Percentiles rank a stretch among this genome's conserved stretches.
These are phyloP conservation scores for Archaeoteleia sp. DNA, from an alignment of 2,888 invertebrate species.

Conservation along the genomic window DNA sequence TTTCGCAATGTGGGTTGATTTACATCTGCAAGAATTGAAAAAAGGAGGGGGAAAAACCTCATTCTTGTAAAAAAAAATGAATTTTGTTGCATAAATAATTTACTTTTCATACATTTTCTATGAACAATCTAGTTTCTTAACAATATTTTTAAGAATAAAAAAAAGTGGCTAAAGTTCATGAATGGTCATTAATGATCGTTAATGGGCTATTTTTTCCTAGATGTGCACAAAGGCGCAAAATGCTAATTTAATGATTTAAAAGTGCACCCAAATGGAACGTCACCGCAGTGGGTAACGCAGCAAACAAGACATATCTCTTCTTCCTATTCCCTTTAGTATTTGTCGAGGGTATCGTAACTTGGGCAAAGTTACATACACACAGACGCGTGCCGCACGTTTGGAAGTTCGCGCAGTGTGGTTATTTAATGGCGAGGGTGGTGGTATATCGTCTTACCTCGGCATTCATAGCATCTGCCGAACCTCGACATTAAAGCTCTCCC, in stretches of 20 bases:
- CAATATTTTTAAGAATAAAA: too few species aligned
- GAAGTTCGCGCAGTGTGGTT: slow-evolving; percentile 17
- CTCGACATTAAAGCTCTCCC: slow-evolving; percentile 13
- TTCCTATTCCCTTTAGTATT: slow-evolving; percentile 6
- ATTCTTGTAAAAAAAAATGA: too few species aligned
- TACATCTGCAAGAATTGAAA: too few species aligned
- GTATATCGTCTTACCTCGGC: slow-evolving; percentile 27
- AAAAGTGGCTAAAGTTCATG: neutral
- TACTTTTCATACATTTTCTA: too few species aligned
- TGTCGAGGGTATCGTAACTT: slow-evolving; percentile 29
- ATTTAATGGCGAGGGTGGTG: slow-evolving; percentile 19
- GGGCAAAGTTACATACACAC: neutral
- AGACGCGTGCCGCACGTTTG: slow-evolving; percentile 26
- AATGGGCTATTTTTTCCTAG: too few species aligned
- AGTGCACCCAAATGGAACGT: neutral
- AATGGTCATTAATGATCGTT: too few species aligned
- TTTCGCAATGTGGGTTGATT: too few species aligned
- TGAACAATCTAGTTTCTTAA: too few species aligned
- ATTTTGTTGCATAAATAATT: too few species aligned
- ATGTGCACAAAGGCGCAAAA: neutral
- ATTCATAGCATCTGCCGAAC: slow-evolving; percentile 18
- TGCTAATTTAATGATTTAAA: slow-evolving; percentile 1
- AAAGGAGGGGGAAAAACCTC: too few species aligned
- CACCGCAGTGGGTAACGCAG: slow-evolving; percentile 1
- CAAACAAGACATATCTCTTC: neutral